Percentiles rank a stretch among this genome's conserved stretches.
phyloP scores from a whole-genome alignment of 2,888 invertebrate genomes.

The Pollenia griseotomentosa region DNA sequence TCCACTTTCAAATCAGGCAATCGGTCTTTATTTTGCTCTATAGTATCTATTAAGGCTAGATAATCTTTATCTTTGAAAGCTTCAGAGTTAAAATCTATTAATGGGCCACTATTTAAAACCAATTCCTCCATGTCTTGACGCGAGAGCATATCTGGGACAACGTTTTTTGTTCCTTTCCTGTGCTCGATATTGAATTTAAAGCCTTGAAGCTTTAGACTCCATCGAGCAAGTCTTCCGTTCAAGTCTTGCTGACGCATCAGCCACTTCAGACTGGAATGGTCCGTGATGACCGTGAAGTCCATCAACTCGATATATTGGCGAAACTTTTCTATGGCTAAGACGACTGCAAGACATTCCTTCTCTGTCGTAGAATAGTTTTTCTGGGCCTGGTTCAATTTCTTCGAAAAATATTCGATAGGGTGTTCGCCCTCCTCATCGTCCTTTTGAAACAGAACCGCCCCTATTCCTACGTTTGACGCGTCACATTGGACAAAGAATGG shows the following conservation, averaged over 20 bases:
- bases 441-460: conserved; percentile 46
- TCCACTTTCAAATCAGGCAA: background rate
- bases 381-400: conserved; percentile 24
- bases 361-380: conserved; percentile 13
- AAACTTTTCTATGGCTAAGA: conserved; percentile 53
- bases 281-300: conserved; percentile 51
- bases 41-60: background rate
- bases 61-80: background rate
- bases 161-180: conserved; percentile 60
- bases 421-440: conserved; percentile 41
- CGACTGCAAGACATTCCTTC: conserved; percentile 44
- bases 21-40: background rate
- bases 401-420: conserved; percentile 44
- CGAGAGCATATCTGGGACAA: background rate
- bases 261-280: conserved; percentile 48
- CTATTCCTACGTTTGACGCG: conserved; percentile 45
- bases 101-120: background rate
- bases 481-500: conserved; percentile 33
- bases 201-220: conserved; percentile 74
- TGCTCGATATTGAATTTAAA: conserved; percentile 73
- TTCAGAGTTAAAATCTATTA: background rate
- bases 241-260: conserved; percentile 46
- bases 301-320: conserved; percentile 60
- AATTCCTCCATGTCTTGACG: background rate
- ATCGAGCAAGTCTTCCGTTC: conserved; percentile 74